phyloP scores from a whole-genome alignment of 2,888 invertebrate genomes.

The Andrena bucephala region DNA sequence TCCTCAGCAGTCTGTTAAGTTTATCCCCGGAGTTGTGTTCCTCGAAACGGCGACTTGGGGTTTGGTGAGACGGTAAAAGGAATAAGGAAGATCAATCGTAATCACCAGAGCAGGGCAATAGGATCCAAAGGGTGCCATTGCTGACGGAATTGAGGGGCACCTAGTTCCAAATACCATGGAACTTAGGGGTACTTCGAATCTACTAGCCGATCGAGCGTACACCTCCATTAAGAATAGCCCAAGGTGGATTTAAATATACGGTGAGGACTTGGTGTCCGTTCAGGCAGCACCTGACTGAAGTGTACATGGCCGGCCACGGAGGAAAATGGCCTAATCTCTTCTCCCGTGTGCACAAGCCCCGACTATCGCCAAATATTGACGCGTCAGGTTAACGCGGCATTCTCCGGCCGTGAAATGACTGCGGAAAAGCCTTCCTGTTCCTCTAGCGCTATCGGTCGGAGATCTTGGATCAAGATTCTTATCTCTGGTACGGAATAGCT shows the following conservation, averaged over 20 bases:
- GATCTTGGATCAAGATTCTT: constrained; percentile 55
- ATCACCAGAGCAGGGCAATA: too few species aligned
- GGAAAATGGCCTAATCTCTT: constrained; percentile 50
- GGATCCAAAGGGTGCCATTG: too few species aligned
- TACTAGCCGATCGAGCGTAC: constrained; percentile 52
- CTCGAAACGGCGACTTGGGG: background rate
- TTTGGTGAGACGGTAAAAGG: too few species aligned
- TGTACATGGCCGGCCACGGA: constrained; percentile 46
- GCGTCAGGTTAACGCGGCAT: constrained; percentile 62
- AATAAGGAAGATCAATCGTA: too few species aligned
- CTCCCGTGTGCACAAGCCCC: constrained; percentile 45
- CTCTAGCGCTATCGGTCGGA: constrained; percentile 7
- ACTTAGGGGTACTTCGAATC: constrained; percentile 35
- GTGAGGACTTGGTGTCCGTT: constrained; percentile 56
- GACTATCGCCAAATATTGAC: constrained; percentile 72
- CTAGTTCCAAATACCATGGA: constrained; percentile 14
- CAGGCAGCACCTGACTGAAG: constrained; percentile 62
- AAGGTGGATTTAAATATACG: constrained; percentile 75
- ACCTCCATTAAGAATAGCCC: constrained; percentile 73
- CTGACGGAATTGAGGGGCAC: background rate
- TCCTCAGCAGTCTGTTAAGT: background rate
- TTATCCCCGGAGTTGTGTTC: too few species aligned
- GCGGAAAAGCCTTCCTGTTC: constrained; percentile 35
- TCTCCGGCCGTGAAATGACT: constrained; percentile 18
- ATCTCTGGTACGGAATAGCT: constrained; percentile 11